Percentiles rank a stretch among this genome's conserved stretches.
phyloP scores from a whole-genome alignment of 1,140 invertebrate species.

The Camponotus vicinus region DNA sequence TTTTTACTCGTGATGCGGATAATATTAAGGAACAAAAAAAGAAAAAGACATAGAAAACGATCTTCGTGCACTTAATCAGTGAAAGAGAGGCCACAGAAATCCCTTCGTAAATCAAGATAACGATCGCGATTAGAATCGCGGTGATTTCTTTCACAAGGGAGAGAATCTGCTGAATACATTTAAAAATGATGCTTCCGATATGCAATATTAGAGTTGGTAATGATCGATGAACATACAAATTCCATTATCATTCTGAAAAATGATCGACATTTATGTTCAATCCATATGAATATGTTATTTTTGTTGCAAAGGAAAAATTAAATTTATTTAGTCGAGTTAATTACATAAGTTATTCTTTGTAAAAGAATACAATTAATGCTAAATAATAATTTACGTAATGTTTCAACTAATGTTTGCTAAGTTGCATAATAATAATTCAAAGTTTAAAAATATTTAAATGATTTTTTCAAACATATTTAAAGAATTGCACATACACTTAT shows the following conservation, averaged over 20 bases:
- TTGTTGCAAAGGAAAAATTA: background rate
- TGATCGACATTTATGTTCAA: background rate
- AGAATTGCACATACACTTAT: too few species aligned
- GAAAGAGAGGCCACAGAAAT: conserved; percentile 46
- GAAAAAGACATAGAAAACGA: background rate
- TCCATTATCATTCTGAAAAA: background rate
- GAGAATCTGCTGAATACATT: conserved; percentile 28
- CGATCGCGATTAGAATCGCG: conserved; percentile 57
- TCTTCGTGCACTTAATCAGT: conserved; percentile 11
- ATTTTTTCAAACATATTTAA: too few species aligned
- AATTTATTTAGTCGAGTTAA: background rate
- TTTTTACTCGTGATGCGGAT: conserved; percentile 19
- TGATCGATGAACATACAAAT: conserved; percentile 30
- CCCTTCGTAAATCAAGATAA: conserved; percentile 56
- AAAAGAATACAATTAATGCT: background rate
- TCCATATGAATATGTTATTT: background rate
- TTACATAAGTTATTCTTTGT: background rate
- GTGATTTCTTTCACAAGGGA: conserved; percentile 47
- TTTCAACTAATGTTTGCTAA: background rate
- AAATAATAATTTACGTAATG: conserved; percentile 2
- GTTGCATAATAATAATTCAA: too few species aligned
- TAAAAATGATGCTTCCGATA: background rate
- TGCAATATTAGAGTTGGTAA: conserved; percentile 22
- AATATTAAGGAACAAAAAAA: background rate
- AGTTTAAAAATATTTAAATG: too few species aligned